phyloP scores from a whole-genome alignment of 2,797 vertebrate species.

The Gobionotothen gibberifrons region DNA sequence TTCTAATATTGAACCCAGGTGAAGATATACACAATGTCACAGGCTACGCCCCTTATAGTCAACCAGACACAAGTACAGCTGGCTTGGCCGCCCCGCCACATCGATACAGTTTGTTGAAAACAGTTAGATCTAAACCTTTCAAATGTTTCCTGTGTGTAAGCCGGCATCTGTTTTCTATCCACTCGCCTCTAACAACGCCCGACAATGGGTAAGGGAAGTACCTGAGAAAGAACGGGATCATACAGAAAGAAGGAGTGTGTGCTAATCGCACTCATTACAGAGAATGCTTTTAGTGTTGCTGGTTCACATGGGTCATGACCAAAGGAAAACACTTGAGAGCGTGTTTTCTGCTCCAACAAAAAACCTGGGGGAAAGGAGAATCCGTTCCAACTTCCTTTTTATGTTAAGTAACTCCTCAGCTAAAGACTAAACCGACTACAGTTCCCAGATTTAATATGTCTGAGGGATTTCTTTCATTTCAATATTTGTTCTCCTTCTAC shows the following conservation, averaged over 20 bases:
- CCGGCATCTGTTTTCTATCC: conserved; percentile 82
- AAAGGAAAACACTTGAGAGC: conserved; percentile 23
- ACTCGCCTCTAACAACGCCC: conserved; percentile 42
- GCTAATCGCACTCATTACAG: conserved; percentile 36
- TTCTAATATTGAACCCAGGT: conserved; percentile 69
- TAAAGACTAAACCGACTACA: neutral
- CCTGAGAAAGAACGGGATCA: conserved; percentile 44
- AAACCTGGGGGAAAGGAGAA: conserved; percentile 20
- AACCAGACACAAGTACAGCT: conserved; percentile 49
- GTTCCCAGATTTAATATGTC: neutral
- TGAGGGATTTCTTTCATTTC: neutral
- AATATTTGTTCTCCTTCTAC: neutral
- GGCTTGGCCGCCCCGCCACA: conserved; percentile 34
- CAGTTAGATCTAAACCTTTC: conserved; percentile 63
- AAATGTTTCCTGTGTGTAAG: conserved; percentile 65
- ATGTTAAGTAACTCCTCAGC: conserved; percentile 1
- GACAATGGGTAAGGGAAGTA: conserved; percentile 50
- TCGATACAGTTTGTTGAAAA: conserved; percentile 69
- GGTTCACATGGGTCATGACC: conserved; percentile 26
- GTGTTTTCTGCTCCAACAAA: conserved; percentile 26
- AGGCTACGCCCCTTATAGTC: conserved; percentile 25
- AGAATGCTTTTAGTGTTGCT: conserved; percentile 40
- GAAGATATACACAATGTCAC: conserved; percentile 47
- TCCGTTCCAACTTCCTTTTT: conserved; percentile 22
- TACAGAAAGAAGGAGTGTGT: conserved; percentile 21